Base-by-base conservation (phyloP, 2,113 vertebrate species). In the Rhineura floridana region DNA sequence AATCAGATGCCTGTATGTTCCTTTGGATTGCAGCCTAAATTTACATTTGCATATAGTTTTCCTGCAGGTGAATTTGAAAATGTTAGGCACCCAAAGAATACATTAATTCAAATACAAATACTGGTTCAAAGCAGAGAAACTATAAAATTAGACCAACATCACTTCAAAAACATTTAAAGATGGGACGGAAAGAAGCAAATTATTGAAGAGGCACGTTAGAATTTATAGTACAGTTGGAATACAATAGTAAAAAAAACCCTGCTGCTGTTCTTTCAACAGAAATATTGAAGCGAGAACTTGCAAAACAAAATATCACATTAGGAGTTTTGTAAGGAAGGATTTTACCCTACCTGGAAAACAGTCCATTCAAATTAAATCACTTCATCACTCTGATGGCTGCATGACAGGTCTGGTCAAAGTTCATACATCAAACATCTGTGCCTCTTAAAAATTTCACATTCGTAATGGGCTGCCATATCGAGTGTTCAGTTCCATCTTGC, bases 241-340 rank as follows among this genome's bases (percentile, higher is more conserved):
- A 46, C 6, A 80, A 83, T 84, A 90, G n/a, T 89, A 81, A n/a
- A 85, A 62, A 88, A 83, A 44, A n/a, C n/a, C 81, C 50, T 46
- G 91, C 75, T 11, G 6, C 55, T 65, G 89, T 0, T 46, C 78
- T 62, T 2, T 1, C 72, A 86, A 39, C 48, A 82, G 72, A 87
- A 69, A 36, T 92, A 81, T 75, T n/a, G 48, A 88, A 48, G 62
- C 77, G 79, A 90, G 85, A 90, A 55, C 83, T 82, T 88, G 46
- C 0, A 84, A 84, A 75, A 30, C 77, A 86, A 85, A 85, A 77
- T 62, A 28, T 83, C 21, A 83, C 90, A 62, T 91, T 90, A 55
- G 36, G 78, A 86, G 87, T 93, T 81, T 94, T 82, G 91, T n/a
- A 81, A 86, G 79, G 90, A 90, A 93, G 81, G 88, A 75, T 46